Evolutionary conservation across 1,140 invertebrate species (phyloP).

Genomic region (Melipona quadrifasciata): DNA sequence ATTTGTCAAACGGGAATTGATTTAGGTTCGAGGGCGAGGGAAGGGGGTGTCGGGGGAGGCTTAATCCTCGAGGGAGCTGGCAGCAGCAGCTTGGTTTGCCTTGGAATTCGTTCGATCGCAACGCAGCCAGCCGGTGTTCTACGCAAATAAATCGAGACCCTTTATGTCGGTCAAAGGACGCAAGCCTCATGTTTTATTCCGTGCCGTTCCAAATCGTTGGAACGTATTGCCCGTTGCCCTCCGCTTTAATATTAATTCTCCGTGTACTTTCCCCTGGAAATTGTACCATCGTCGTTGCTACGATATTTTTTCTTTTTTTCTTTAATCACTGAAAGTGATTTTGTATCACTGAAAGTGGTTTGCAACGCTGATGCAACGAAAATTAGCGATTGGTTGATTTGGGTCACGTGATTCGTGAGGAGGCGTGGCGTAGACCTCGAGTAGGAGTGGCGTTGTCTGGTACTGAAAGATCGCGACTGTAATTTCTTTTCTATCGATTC

Average conservation of each 20-base stretch:
- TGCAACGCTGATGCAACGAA: no score
- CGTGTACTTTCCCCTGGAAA: not conserved
- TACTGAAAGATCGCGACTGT: no score
- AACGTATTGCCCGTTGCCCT: constrained; percentile 3
- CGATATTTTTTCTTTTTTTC: not conserved
- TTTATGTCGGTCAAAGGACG: constrained; percentile 55
- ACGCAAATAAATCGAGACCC: constrained; percentile 64
- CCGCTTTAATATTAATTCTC: not conserved
- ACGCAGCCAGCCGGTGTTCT: constrained; percentile 31
- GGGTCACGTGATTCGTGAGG: no score
- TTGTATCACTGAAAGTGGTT: no score
- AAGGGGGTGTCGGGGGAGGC: not conserved
- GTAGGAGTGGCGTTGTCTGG: no score
- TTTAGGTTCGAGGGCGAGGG: constrained; percentile 56
- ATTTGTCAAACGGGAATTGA: constrained; percentile 73
- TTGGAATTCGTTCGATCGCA: constrained; percentile 60
- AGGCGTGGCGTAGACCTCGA: no score
- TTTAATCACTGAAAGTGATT: no score
- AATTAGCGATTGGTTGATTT: no score
- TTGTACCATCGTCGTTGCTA: not conserved
- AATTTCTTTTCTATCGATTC: no score
- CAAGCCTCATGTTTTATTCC: constrained; percentile 49
- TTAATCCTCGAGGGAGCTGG: constrained; percentile 63
- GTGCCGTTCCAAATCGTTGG: not conserved
- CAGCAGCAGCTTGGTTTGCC: constrained; percentile 62